Evolutionary conservation across 2,888 invertebrate genomes (phyloP), one percentile per base, ranked within the genome.

Genomic region (Zygothrica quintamaculata): DNA sequence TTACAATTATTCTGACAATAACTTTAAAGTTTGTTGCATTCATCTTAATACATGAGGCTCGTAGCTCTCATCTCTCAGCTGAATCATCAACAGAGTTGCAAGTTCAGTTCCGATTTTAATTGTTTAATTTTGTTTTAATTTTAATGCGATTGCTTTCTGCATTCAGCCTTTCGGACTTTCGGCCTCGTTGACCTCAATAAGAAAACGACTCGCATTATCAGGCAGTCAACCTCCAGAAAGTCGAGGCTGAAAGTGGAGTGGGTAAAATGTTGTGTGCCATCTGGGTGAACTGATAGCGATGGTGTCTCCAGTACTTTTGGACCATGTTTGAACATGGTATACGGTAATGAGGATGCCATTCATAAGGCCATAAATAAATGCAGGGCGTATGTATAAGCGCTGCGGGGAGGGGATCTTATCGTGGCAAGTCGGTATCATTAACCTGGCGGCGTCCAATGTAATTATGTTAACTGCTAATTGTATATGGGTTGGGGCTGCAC

Each of bases 381-480:
- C 39, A 42, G 5, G 12, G 42, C n/a, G 18, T 42, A 18, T 50
- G 52, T 52, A 64, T 33, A 12, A 46, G 36, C 34, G 22, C 16
- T 8, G 18, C n/a, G 25, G 15, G 47, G 22, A 37, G 42, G 13
- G 46, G 46, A 25, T 53, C 85, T 69, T 80, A 84, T 80, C 85
- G 46, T 52, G 50, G 51, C 64, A 77, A 84, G 74, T 68, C 65
- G 77, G 44, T 59, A 67, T 62, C 67, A 74, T 84, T 84, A 84
- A 81, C 78, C 82, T 78, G 62, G 69, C 68, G 78, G 68, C 76
- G 55, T 56, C 36, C 66, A 13, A 64, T 51, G 82, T 84, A 80
- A 80, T 80, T 80, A 72, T 62, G 60, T 59, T 62, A 75, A 69
- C 78, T 71, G 85, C 78, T 80, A 84, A 84, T 80, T 80, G 84